Percentiles rank a stretch among this genome's conserved stretches.
Conservation (phyloP, 2,888 invertebrate genomes). For the Apamea sordens region DNA sequence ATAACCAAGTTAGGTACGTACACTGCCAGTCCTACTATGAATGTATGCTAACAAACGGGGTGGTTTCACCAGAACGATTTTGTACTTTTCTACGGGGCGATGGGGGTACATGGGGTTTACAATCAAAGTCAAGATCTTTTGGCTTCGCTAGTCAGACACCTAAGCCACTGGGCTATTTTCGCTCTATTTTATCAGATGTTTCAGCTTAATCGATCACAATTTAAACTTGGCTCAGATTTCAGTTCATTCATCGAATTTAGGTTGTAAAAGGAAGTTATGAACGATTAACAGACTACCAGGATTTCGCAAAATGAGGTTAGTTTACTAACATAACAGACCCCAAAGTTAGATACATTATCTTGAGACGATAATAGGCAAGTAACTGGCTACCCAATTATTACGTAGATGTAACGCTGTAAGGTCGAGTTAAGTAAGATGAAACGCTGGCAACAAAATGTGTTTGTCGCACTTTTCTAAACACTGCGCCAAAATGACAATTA, state of each 20-base stretch:
- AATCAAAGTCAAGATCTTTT: slow-evolving; percentile 43
- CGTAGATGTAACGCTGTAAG: neutral
- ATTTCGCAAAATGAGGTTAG: slow-evolving; percentile 31
- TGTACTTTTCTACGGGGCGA: neutral
- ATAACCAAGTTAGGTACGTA: neutral
- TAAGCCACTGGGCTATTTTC: slow-evolving; percentile 40
- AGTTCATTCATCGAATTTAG: slow-evolving; percentile 39
- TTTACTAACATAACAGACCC: slow-evolving; percentile 43
- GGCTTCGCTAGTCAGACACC: slow-evolving; percentile 31
- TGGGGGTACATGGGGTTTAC: slow-evolving; percentile 2
- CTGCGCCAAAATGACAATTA: slow-evolving; percentile 15
- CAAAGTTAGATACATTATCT: slow-evolving; percentile 35
- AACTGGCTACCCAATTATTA: too few species aligned
- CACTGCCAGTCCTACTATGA: neutral
- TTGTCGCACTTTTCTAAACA: neutral
- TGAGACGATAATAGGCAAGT: slow-evolving; percentile 16
- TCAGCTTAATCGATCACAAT: slow-evolving; percentile 56
- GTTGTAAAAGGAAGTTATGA: slow-evolving; percentile 31
- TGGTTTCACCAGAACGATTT: slow-evolving; percentile 4
- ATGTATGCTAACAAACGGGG: neutral
- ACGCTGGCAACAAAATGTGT: slow-evolving; percentile 18
- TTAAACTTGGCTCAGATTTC: slow-evolving; percentile 38
- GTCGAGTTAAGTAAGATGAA: slow-evolving; percentile 11
- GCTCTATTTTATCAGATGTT: slow-evolving; percentile 44
- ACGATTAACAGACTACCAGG: slow-evolving; percentile 31